phyloP scores from a whole-genome alignment of 2,888 invertebrate species.

The Fissipunctia ypsillon region DNA sequence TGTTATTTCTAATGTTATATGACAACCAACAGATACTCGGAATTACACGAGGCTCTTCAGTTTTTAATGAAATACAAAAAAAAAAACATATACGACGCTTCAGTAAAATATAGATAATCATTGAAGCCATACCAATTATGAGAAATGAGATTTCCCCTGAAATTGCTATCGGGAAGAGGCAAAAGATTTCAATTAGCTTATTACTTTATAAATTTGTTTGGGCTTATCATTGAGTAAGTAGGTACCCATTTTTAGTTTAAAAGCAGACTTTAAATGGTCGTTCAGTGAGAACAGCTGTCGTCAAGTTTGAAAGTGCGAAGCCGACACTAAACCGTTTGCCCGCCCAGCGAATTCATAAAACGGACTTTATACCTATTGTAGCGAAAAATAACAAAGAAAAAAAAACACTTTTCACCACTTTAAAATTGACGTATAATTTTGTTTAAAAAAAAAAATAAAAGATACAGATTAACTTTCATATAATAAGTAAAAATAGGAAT shows the following conservation, averaged over 20 bases:
- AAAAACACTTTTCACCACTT: no score
- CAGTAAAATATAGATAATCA: conserved; percentile 1
- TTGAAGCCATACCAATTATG: conserved; percentile 22
- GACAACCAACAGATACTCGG: neutral
- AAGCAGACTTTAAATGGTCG: conserved; percentile 75
- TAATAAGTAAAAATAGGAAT: no score
- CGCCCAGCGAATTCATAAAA: conserved; percentile 72
- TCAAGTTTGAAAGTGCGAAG: conserved; percentile 73
- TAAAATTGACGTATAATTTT: no score
- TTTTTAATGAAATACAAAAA: conserved; percentile 7
- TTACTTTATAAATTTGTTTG: conserved; percentile 26
- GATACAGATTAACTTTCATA: no score
- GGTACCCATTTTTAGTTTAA: conserved; percentile 69
- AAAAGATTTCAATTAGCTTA: conserved; percentile 27
- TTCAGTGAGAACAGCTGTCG: conserved; percentile 75
- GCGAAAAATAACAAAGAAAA: no score
- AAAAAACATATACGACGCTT: neutral
- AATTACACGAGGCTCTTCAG: neutral
- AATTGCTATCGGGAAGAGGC: conserved; percentile 22
- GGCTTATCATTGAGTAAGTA: conserved; percentile 63
- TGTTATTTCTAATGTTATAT: neutral
- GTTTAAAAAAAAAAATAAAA: no score
- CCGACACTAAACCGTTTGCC: conserved; percentile 68
- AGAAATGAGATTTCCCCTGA: conserved; percentile 21
- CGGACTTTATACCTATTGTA: conserved; percentile 75